A percentile compares a stretch with the other conserved stretches of the same genome.
phyloP scores from a whole-genome alignment of 2,888 invertebrate species.

The Harpalus rubripes region DNA sequence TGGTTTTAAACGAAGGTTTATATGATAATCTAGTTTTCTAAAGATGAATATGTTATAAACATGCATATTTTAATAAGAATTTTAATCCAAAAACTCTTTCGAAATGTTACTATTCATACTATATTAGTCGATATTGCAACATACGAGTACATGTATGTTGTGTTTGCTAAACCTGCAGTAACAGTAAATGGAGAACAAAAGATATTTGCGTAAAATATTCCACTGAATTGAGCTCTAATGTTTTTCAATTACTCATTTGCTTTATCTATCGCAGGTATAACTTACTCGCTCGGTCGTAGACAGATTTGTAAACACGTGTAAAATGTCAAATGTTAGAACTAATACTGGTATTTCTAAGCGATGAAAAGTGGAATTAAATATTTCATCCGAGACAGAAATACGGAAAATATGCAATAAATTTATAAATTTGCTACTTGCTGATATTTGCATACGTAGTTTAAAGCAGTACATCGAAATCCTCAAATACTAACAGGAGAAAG shows the following conservation, averaged over 20 bases:
- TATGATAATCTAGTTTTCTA: too few relatives aligned
- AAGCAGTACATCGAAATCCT: conserved; percentile 32
- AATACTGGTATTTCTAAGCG: conserved; percentile 24
- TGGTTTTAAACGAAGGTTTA: too few relatives aligned
- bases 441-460: conserved; percentile 27
- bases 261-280: not conserved
- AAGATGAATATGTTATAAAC: too few relatives aligned
- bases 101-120: too few relatives aligned
- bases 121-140: not conserved
- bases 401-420: conserved; percentile 36
- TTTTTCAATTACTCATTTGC: conserved; percentile 20
- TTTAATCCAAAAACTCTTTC: too few relatives aligned
- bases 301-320: conserved; percentile 35
- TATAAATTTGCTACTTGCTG: conserved; percentile 45
- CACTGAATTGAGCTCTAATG: conserved; percentile 3
- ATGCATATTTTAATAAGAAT: too few relatives aligned
- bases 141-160: too few relatives aligned
- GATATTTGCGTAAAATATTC: conserved; percentile 15
- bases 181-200: conserved; percentile 37
- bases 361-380: conserved; percentile 42
- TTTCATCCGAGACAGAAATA: conserved; percentile 32
- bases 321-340: conserved; percentile 23
- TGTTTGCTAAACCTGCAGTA: conserved; percentile 5
- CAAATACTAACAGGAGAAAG: conserved; percentile 5
- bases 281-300: not conserved